Conservation (phyloP, 2,888 invertebrate genomes). For the Dolichomitus sp. region DNA sequence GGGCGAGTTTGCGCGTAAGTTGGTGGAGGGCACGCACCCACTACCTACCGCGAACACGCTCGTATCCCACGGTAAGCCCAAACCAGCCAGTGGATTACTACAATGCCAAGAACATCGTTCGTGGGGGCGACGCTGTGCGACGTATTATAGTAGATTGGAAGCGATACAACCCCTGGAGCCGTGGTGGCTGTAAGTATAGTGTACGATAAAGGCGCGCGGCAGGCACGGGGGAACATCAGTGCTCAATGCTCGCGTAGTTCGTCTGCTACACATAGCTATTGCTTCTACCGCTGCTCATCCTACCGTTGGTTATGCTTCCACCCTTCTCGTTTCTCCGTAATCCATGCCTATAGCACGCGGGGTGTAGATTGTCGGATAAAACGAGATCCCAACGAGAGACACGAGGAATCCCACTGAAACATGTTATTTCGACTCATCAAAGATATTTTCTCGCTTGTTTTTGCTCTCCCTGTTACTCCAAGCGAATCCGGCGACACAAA, state of each 20-base stretch:
- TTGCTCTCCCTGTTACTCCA: neutral
- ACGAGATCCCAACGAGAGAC: slow-evolving; percentile 37
- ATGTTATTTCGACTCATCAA: slow-evolving; percentile 31
- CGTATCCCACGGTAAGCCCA: slow-evolving; percentile 53
- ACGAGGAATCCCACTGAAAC: slow-evolving; percentile 10
- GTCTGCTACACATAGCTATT: slow-evolving; percentile 37
- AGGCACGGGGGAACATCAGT: slow-evolving; percentile 29
- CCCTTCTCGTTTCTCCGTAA: slow-evolving; percentile 42
- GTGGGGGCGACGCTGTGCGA: slow-evolving; percentile 39
- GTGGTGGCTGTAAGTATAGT: slow-evolving; percentile 50
- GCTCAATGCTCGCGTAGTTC: slow-evolving; percentile 42
- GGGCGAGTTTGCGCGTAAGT: slow-evolving; percentile 54
- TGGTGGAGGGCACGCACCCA: slow-evolving; percentile 51
- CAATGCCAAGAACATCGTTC: slow-evolving; percentile 58
- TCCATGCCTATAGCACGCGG: slow-evolving; percentile 14
- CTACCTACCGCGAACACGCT: slow-evolving; percentile 47
- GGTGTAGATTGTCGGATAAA: slow-evolving; percentile 42
- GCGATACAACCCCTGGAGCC: slow-evolving; percentile 57
- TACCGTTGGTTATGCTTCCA: slow-evolving; percentile 31
- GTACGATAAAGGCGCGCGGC: slow-evolving; percentile 30
- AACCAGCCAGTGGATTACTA: slow-evolving; percentile 61
- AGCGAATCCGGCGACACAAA: neutral
- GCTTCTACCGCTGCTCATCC: slow-evolving; percentile 33
- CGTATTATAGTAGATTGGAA: slow-evolving; percentile 64
- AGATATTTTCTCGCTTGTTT: slow-evolving; percentile 25